Evolutionary conservation across 2,888 invertebrate species (phyloP), one percentile per base, ranked within the genome.

Genomic region (Zonitis immaculata): DNA sequence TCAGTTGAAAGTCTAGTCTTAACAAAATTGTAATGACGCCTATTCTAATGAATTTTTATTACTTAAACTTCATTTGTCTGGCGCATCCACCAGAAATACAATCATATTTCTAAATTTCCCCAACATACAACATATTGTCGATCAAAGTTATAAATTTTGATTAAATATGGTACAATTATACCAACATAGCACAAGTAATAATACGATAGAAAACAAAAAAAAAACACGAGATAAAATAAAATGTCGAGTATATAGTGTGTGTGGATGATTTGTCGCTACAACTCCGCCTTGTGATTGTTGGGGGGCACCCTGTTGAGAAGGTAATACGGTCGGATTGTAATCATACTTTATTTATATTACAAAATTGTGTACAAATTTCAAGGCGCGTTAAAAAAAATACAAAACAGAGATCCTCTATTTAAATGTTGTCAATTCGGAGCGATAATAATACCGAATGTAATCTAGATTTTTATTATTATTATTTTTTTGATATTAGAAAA

Each of bases 341-440:
- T 72, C 72, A 71, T 66, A 69, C 71, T 72, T 72, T 71, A 70
- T 71, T 66, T 66, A 67, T 64, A 71, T 71, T 70, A 70, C 66
- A 61, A 63, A 39, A 39, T 20, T 20, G 18, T 20, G 7, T 14
- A 35, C 16, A 1, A 18, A n/a, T 16, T 35, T 14, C 8, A 32
- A 18, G 18, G 14, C n/a, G 6, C 11, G 8, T 2, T 3, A n/a
- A 39, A 39, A 39, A 39, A 20, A 3, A n/a, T 22, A 4, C n/a
- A 16, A 1, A 14, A 4, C 1, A 3, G 8, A 9, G 4, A 11
- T n/a, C 11, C 28, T n/a, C 11, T 39, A 45, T 44, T 35, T 46
- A 30, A 46, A 46, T 46, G 30, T 27, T 46, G 28, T 30, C 28
- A 46, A 28, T 27, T 14, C 44, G 14, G 26, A 8, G 8, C 25